These are phyloP conservation scores for Cladopsammia gracilis DNA, from an alignment of 64 coral and sea anemone species.

Conservation along the genomic window DNA sequence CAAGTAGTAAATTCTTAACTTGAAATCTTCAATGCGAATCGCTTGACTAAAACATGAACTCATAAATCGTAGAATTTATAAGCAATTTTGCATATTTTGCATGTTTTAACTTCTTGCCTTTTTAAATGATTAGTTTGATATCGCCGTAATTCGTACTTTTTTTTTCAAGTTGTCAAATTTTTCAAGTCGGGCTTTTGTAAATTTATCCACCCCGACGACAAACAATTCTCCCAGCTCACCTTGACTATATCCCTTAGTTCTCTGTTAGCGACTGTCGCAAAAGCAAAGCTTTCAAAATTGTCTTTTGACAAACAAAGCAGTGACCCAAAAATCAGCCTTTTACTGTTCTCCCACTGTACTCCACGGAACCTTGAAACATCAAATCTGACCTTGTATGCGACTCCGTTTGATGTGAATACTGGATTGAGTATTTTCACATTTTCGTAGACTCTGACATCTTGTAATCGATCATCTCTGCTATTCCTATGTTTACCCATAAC, in stretches of 20 bases:
- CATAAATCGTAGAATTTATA: too few species aligned
- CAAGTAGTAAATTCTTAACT: too few species aligned
- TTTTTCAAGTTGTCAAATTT: neutral
- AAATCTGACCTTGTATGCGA: constrained; percentile 53
- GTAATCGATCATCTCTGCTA: neutral
- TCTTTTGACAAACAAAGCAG: constrained; percentile 77
- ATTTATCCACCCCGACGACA: neutral
- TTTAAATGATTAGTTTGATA: too few species aligned
- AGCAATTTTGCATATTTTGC: too few species aligned
- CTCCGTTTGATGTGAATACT: constrained; percentile 33
- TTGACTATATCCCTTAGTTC: neutral
- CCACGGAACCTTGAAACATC: constrained; percentile 55
- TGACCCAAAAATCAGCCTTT: constrained; percentile 80
- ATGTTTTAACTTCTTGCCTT: too few species aligned
- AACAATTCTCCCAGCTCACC: neutral
- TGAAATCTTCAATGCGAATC: too few species aligned
- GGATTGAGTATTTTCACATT: constrained; percentile 43
- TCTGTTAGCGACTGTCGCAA: constrained; percentile 76
- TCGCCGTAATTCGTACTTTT: too few species aligned
- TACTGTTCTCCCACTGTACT: constrained; percentile 72
- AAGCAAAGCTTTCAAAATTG: constrained; percentile 57
- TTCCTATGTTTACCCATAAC: neutral
- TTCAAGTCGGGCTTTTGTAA: too few species aligned
- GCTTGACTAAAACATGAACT: too few species aligned
- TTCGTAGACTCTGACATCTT: constrained; percentile 71